phyloP scores from a whole-genome alignment of 2,888 invertebrate species.

The Vesta saturnalis region DNA sequence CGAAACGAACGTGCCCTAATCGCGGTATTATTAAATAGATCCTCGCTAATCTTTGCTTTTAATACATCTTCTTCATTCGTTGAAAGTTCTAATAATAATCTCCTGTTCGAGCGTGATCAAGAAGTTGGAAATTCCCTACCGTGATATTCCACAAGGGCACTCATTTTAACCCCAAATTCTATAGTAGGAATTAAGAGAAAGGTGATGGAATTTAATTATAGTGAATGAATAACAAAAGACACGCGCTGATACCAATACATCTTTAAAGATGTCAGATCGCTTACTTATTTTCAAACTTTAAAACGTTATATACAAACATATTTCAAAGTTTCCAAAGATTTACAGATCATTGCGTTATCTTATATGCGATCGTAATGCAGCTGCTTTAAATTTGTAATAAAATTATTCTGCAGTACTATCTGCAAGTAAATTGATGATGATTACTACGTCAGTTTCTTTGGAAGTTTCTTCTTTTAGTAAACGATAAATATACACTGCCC shows the following conservation, averaged over 20 bases:
- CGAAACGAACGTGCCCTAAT: constrained; percentile 26
- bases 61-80: constrained; percentile 29
- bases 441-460: not conserved
- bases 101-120: constrained; percentile 26
- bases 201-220: constrained; percentile 37
- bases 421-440: constrained; percentile 11
- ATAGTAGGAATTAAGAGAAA: constrained; percentile 30
- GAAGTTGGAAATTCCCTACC: constrained; percentile 20
- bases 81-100: constrained; percentile 35
- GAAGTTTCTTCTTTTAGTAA: not conserved
- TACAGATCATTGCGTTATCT: not conserved
- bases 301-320: not conserved
- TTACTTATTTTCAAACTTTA: not conserved
- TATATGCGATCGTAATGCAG: constrained; percentile 12
- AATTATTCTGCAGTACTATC: constrained; percentile 6
- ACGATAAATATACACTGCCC: not conserved
- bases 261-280: not conserved
- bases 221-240: constrained; percentile 32
- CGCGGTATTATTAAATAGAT: constrained; percentile 34
- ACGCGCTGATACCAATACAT: constrained; percentile 5
- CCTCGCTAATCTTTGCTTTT: constrained; percentile 25
- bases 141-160: constrained; percentile 28
- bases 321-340: not conserved
- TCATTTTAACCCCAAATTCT: constrained; percentile 24
- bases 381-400: constrained; percentile 1